Evolutionary conservation across 2,888 invertebrate genomes (phyloP).

Genomic region (Plebejus melissa): DNA sequence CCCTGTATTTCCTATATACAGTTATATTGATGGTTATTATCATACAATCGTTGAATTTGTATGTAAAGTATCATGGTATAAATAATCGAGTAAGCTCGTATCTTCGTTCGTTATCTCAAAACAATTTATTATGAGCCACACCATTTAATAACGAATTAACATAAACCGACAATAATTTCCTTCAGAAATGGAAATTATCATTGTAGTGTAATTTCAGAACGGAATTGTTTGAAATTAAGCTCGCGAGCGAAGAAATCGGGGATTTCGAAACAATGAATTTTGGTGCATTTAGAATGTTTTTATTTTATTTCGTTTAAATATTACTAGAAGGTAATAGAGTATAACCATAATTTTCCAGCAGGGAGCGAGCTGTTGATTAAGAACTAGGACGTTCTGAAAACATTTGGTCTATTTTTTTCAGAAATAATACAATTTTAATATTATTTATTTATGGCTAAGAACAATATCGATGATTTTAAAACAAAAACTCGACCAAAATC

Average conservation of each 20-base stretch:
- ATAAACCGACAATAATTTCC: conserved; percentile 20
- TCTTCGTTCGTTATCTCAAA: conserved; percentile 23
- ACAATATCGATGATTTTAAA: no score
- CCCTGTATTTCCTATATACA: neutral
- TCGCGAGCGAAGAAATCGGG: neutral
- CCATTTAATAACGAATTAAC: conserved; percentile 16
- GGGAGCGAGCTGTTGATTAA: no score
- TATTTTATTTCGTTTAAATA: no score
- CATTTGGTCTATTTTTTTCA: no score
- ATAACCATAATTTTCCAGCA: no score
- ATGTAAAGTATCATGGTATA: conserved; percentile 6
- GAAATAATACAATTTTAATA: no score
- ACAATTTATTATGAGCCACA: conserved; percentile 16
- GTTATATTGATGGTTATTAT: conserved; percentile 6
- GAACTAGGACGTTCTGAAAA: no score
- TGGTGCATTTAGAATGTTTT: neutral
- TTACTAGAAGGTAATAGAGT: no score
- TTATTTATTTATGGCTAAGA: no score
- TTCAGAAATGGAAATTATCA: conserved; percentile 19
- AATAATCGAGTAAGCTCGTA: neutral
- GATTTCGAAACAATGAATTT: neutral
- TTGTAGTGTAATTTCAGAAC: conserved; percentile 7
- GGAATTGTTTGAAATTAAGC: neutral
- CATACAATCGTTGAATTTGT: conserved; percentile 14
- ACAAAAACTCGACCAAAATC: no score